These are phyloP conservation scores for Calameuta idolon DNA, from an alignment of 2,888 invertebrate species.

Conservation along the genomic window DNA sequence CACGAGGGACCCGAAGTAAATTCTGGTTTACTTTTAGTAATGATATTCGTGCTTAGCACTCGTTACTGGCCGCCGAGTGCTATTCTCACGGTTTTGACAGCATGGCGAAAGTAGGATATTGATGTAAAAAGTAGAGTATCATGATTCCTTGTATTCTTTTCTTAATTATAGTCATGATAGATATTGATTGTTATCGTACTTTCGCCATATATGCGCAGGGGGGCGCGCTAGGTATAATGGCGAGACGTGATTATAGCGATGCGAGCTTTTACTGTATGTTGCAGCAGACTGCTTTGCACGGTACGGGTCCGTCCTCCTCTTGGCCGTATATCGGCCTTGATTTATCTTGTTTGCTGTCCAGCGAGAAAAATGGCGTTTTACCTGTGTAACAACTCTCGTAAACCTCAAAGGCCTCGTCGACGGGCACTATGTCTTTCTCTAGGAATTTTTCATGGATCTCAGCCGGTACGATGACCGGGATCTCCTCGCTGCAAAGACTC, in stretches of 20 bases:
- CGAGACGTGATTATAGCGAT: neutral
- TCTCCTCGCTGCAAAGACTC: constrained; percentile 42
- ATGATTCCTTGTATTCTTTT: neutral
- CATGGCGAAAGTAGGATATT: neutral
- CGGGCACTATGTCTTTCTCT: constrained; percentile 35
- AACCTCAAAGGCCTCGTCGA: constrained; percentile 62
- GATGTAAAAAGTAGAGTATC: neutral
- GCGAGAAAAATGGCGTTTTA: constrained; percentile 33
- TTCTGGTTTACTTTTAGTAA: neutral
- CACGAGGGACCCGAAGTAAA: neutral
- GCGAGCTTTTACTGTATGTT: constrained; percentile 55
- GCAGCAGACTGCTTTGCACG: constrained; percentile 59
- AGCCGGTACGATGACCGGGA: constrained; percentile 43
- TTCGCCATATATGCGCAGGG: neutral
- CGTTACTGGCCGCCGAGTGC: neutral
- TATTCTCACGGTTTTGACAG: neutral
- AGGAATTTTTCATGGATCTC: constrained; percentile 23
- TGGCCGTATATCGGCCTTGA: constrained; percentile 34
- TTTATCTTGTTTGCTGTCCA: constrained; percentile 39
- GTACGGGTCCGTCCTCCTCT: constrained; percentile 46
- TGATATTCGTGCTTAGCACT: neutral
- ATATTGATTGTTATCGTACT: neutral
- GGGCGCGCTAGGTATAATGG: neutral
- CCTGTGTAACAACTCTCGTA: constrained; percentile 59
- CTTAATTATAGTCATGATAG: neutral